These are phyloP conservation scores for Clarias laeviceps DNA, from an alignment of 2,797 vertebrate genomes.

Conservation along the genomic window DNA sequence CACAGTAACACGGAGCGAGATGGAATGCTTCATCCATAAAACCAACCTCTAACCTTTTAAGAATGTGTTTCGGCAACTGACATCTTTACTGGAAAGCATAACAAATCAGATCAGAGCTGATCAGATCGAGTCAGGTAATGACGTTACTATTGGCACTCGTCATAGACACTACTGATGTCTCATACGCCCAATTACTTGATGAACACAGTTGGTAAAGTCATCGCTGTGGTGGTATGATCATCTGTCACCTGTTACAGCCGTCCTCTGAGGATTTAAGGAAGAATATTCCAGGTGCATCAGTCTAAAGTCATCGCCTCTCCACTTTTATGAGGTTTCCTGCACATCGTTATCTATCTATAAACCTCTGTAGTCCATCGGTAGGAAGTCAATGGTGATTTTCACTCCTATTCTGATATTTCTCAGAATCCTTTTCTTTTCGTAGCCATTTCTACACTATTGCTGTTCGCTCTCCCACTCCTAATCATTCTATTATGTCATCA, in stretches of 20 bases:
- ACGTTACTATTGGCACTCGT: neutral
- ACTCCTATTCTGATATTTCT: too few species aligned
- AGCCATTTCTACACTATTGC: too few species aligned
- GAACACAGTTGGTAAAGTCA: too few species aligned
- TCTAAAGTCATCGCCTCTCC: neutral
- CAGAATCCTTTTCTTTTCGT: too few species aligned
- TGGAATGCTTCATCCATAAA: neutral
- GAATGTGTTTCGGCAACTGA: neutral
- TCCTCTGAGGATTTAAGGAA: neutral
- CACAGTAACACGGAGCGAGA: neutral
- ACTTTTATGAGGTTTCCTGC: too few species aligned
- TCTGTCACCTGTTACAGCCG: neutral
- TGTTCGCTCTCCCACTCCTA: too few species aligned
- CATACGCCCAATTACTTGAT: neutral
- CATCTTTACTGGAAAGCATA: neutral
- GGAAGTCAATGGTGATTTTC: too few species aligned
- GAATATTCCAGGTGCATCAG: neutral
- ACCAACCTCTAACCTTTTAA: neutral
- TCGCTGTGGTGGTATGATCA: neutral
- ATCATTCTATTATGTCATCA: too few species aligned
- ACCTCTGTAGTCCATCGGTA: too few species aligned
- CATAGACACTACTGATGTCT: neutral
- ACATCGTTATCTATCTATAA: too few species aligned
- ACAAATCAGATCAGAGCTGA: neutral
- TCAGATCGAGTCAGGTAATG: neutral